Conservation (phyloP, 2,888 invertebrate genomes). For the Drosophila paranaensis region DNA sequence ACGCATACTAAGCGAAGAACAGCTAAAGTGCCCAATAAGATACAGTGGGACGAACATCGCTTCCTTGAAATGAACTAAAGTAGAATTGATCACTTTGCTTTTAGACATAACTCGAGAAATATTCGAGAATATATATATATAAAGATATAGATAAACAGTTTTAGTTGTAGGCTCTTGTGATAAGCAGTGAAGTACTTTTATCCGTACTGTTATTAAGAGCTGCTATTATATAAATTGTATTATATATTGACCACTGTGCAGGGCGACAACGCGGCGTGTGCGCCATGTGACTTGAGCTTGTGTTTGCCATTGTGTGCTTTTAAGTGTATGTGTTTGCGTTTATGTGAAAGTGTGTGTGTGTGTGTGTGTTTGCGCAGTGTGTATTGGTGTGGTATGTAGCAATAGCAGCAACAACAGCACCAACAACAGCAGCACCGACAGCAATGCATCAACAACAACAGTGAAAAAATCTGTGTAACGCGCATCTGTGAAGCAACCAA, state of each 20-base stretch:
- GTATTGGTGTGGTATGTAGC: conserved; percentile 49
- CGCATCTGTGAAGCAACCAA: conserved; percentile 77
- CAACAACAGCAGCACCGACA: conserved; percentile 7
- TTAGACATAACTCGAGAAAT: neutral
- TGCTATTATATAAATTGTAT: too few relatives aligned
- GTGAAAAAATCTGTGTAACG: conserved; percentile 71
- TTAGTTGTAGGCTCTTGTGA: too few relatives aligned
- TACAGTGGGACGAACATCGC: neutral
- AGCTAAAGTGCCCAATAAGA: conserved; percentile 55
- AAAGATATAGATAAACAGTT: too few relatives aligned
- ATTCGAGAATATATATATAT: too few relatives aligned
- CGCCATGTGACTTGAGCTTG: conserved; percentile 64
- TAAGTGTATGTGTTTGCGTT: conserved; percentile 14
- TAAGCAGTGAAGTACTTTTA: too few relatives aligned
- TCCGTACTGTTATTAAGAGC: neutral
- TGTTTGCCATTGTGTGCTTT: conserved; percentile 20
- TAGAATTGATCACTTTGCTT: neutral
- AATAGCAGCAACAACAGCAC: neutral
- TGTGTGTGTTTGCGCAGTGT: conserved; percentile 23
- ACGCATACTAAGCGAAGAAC: conserved; percentile 29
- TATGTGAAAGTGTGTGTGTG: conserved; percentile 13
- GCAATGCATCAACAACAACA: neutral
- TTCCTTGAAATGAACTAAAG: neutral
- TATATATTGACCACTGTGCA: conserved; percentile 3
- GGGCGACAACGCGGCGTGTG: conserved; percentile 51